A percentile compares a stretch with the other conserved stretches of the same genome.
phyloP scores from a whole-genome alignment of 2,797 vertebrate genomes.

The Odontamblyopus rebecca region DNA sequence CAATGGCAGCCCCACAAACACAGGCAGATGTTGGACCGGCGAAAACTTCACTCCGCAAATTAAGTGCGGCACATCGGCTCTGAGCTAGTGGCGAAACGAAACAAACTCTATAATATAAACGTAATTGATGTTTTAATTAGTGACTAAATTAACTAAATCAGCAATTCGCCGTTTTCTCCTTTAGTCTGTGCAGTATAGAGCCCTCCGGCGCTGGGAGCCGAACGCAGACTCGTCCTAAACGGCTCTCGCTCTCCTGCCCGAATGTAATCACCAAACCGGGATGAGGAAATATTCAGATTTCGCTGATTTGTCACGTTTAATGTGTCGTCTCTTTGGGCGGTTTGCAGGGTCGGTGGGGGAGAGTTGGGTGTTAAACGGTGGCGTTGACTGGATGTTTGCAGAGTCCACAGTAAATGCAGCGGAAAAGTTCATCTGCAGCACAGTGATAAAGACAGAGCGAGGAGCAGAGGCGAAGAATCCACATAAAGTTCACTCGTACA shows the following conservation, averaged over 20 bases:
- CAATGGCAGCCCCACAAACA: background rate
- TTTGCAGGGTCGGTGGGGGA: background rate
- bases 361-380: background rate
- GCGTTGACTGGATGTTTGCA: background rate
- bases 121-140: constrained; percentile 44
- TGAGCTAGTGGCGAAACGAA: background rate
- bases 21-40: constrained; percentile 8
- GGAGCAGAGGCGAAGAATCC: background rate
- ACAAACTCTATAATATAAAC: constrained; percentile 13
- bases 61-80: background rate
- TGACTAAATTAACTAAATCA: constrained; percentile 33
- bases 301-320: constrained; percentile 1
- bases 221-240: background rate
- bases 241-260: too few species aligned
- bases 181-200: constrained; percentile 28
- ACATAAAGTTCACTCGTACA: background rate
- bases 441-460: background rate
- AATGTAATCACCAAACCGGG: background rate
- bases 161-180: constrained; percentile 8
- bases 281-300: constrained; percentile 3
- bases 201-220: constrained; percentile 13
- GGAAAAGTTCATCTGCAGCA: too few species aligned
- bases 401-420: background rate
- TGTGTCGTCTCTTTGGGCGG: constrained; percentile 37
- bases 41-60: background rate